phyloP scores from a whole-genome alignment of 2,888 invertebrate genomes.

The Cephonodes hylas region DNA sequence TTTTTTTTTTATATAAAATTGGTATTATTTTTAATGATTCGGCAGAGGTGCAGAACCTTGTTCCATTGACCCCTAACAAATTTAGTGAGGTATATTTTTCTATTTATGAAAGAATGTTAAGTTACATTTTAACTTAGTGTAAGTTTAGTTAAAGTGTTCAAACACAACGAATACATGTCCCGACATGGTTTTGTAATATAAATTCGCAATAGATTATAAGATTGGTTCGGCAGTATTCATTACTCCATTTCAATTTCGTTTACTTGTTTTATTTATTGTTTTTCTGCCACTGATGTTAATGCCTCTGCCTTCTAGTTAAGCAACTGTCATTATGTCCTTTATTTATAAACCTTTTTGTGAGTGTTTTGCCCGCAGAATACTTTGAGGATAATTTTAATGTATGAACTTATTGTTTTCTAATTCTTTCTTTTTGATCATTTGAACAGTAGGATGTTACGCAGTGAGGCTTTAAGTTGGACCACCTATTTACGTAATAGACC shows the following conservation, averaged over 20 bases:
- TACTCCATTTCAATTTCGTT: conserved; percentile 31
- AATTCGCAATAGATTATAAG: conserved; percentile 55
- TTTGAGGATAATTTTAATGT: conserved; percentile 46
- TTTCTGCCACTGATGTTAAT: conserved; percentile 41
- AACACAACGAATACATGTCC: conserved; percentile 66
- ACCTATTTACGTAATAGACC: conserved; percentile 47
- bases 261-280: conserved; percentile 33
- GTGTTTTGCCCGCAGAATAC: conserved; percentile 66
- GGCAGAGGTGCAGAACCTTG: conserved; percentile 51
- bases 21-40: conserved; percentile 32
- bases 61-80: conserved; percentile 25
- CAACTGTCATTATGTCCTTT: conserved; percentile 31
- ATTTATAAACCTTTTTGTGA: conserved; percentile 40
- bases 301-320: conserved; percentile 57
- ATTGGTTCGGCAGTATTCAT: conserved; percentile 61
- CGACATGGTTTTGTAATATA: conserved; percentile 52
- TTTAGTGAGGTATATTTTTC: conserved; percentile 30
- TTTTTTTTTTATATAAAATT: conserved; percentile 29
- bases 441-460: conserved; percentile 38
- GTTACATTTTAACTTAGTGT: conserved; percentile 30
- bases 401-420: conserved; percentile 49
- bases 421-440: conserved; percentile 39
- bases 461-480: conserved; percentile 62
- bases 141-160: conserved; percentile 53
- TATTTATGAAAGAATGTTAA: conserved; percentile 24